phyloP scores from a whole-genome alignment of 2,888 invertebrate species.

The Cabera pusaria region DNA sequence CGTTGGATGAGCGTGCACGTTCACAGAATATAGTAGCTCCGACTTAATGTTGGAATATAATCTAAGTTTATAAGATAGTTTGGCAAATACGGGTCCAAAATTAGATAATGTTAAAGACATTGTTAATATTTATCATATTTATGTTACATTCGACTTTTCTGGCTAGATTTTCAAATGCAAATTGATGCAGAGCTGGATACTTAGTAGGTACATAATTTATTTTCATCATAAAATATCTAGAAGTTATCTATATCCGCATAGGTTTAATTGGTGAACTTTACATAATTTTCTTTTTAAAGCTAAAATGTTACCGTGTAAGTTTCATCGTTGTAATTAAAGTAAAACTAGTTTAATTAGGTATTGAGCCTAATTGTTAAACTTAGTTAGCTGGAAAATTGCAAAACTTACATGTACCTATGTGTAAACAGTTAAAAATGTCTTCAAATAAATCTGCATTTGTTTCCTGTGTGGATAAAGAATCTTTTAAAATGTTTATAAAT shows the following conservation, averaged over 20 bases:
- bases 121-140: constrained; percentile 22
- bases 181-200: constrained; percentile 11
- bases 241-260: constrained; percentile 3
- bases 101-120: constrained; percentile 19
- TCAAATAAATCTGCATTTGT: no score
- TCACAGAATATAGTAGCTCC: neutral
- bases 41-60: constrained; percentile 12
- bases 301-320: neutral
- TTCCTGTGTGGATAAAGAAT: no score
- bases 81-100: constrained; percentile 26
- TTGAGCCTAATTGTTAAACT: constrained; percentile 11
- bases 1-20: constrained; percentile 1
- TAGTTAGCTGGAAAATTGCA: constrained; percentile 2
- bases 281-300: no score
- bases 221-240: constrained; percentile 1
- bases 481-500: no score
- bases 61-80: constrained; percentile 18
- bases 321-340: neutral
- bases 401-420: no score
- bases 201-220: constrained; percentile 16
- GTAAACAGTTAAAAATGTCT: no score
- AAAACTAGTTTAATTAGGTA: constrained; percentile 15
- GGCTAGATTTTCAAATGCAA: constrained; percentile 10
- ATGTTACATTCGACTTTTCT: constrained; percentile 14
- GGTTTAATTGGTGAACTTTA: no score